A percentile compares a stretch with the other conserved stretches of the same genome.
phyloP scores from a whole-genome alignment of 1,140 invertebrate species.

The Branchinecta lindahli region DNA sequence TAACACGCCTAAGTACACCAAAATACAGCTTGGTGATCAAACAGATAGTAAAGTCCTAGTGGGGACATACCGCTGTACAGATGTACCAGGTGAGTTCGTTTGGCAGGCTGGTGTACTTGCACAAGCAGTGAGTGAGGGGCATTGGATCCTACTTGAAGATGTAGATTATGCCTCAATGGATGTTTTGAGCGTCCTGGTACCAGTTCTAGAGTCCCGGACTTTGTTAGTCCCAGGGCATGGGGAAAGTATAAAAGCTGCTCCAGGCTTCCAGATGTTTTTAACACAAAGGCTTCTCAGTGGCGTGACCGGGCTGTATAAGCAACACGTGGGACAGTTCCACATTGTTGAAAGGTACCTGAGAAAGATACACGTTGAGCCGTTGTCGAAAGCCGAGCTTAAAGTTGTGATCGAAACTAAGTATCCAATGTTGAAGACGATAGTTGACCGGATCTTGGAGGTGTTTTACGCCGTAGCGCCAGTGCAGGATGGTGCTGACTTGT shows the following conservation, averaged over 20 bases:
- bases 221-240: conserved; percentile 72
- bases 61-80: conserved; percentile 87
- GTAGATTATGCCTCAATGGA: conserved; percentile 85
- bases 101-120: conserved; percentile 87
- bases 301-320: conserved; percentile 41
- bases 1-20: conserved; percentile 38
- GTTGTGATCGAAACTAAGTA: conserved; percentile 45
- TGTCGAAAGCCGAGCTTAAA: conserved; percentile 52
- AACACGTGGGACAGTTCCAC: conserved; percentile 38
- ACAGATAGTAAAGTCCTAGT: conserved; percentile 91
- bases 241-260: conserved; percentile 54
- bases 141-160: conserved; percentile 91
- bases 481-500: conserved; percentile 31
- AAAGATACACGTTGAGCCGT: conserved; percentile 60
- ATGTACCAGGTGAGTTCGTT: conserved; percentile 89
- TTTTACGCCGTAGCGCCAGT: conserved; percentile 55
- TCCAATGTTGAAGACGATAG: conserved; percentile 53
- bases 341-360: conserved; percentile 52
- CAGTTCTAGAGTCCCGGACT: conserved; percentile 65
- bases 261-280: conserved; percentile 79
- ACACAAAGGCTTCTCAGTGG: conserved; percentile 53
- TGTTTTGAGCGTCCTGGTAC: conserved; percentile 69
- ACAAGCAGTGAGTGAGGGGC: conserved; percentile 65
- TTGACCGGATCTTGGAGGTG: conserved; percentile 60
- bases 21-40: conserved; percentile 90